Evolutionary conservation across 1,140 invertebrate species (phyloP), one percentile per base, ranked within the genome.

Genomic region (Neotoxoptera formosana): DNA sequence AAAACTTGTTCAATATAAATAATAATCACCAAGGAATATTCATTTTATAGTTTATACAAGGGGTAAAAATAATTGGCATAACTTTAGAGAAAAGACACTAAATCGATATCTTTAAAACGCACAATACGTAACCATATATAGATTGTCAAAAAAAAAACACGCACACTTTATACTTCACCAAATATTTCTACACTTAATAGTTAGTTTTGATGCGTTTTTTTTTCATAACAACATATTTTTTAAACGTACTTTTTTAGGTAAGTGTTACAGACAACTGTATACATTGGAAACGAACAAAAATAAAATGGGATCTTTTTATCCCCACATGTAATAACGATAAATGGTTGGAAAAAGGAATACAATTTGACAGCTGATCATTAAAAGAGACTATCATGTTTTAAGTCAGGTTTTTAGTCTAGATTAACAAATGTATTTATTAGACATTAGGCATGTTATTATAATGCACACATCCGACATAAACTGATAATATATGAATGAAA

Each of bases 301-400:
- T 87, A 87, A 87, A 47, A 45, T 47, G 45, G 25, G 30, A 17
- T n/a, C 84, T 47, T 48, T 84, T 87, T 48, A 48, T 48, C 45
- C 11, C 45, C 30, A 0, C 47, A 84, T 84, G 81, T 1, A 84
- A 87, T 48, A 88, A 88, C 36, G 14, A 56, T 56, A 90, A 90
- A 56, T n/a, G 34, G 34, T 25, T 25, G 30, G n/a, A 34, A 90
- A 90, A 90, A 90, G 20, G 36, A 53, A 53, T n/a, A 23, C 11
- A 23, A 51, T 88, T 90, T 90, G 88, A 90, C 88, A 56, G n/a
- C 51, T 90, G 51, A 90, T 25, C 51, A 56, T 88, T 88, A 36
- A 88, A 34, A 53, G 20, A 45, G 87, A 53, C 47, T 87, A 48
- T 2, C n/a, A 20, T 48, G 25, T 53, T 20, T 51, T 8, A 36